Evolutionary conservation across 2,797 vertebrate genomes (phyloP).

Genomic region (Natrix natrix): DNA sequence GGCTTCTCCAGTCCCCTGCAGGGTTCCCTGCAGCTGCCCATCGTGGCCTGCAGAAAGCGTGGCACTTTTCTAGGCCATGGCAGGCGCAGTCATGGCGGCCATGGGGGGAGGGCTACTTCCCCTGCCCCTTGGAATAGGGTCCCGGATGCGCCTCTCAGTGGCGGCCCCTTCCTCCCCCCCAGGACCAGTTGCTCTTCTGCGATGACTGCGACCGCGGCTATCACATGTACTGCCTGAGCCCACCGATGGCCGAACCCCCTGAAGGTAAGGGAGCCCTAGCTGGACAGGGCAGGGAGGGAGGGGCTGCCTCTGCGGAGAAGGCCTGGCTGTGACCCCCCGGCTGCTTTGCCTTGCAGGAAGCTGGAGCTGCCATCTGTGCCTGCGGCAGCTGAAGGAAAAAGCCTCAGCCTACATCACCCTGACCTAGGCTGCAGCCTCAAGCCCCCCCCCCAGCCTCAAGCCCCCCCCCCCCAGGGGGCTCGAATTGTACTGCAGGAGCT

Average conservation of each 20-base stretch:
- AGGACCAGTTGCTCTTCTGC: slow-evolving; percentile 94
- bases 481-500: neutral
- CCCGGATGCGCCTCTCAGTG: neutral
- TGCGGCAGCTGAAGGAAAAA: slow-evolving; percentile 93
- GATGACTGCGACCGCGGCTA: slow-evolving; percentile 92
- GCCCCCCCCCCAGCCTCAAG: neutral
- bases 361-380: slow-evolving; percentile 94
- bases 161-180: slow-evolving; percentile 8
- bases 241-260: slow-evolving; percentile 90
- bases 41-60: neutral
- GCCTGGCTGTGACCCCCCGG: no score
- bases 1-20: neutral
- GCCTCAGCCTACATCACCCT: slow-evolving; percentile 94
- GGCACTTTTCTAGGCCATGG: neutral
- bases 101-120: neutral
- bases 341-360: slow-evolving; percentile 74
- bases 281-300: neutral
- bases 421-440: slow-evolving; percentile 75
- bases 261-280: slow-evolving; percentile 77
- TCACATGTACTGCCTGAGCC: slow-evolving; percentile 92
- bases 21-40: neutral
- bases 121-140: neutral
- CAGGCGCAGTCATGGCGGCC: neutral
- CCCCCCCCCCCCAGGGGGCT: neutral
- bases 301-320: no score